Conservation (phyloP, 1,140 invertebrate genomes). For the Drosophila bocki region DNA sequence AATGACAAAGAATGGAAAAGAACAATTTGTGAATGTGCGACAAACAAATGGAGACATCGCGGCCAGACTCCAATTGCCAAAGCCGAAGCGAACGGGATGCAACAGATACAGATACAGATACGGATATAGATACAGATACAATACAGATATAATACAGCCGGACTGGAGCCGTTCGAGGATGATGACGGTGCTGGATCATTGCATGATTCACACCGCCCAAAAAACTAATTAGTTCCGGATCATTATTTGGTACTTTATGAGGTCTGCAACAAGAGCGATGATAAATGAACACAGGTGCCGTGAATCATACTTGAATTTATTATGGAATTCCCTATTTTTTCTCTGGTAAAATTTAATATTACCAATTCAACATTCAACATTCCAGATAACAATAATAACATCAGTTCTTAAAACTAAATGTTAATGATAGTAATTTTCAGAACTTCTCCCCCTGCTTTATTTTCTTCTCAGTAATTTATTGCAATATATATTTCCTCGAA, state of each 20-base stretch:
- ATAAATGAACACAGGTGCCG: background rate
- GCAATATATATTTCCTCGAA: background rate
- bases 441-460: background rate
- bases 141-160: background rate
- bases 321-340: background rate
- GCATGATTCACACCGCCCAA: slow-evolving; percentile 4
- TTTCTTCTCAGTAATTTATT: background rate
- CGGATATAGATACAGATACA: slow-evolving; percentile 9
- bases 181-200: slow-evolving; percentile 1
- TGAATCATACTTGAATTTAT: background rate
- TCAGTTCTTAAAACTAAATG: background rate
- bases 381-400: no score
- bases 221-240: slow-evolving; percentile 22
- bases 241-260: slow-evolving; percentile 10
- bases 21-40: slow-evolving; percentile 81
- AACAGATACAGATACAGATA: slow-evolving; percentile 13
- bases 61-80: slow-evolving; percentile 77
- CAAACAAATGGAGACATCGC: slow-evolving; percentile 82
- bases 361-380: background rate
- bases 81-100: slow-evolving; percentile 25
- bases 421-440: background rate
- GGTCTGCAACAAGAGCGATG: background rate
- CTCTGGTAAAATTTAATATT: no score
- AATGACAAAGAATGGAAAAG: slow-evolving; percentile 80
- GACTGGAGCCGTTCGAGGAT: background rate